These are phyloP conservation scores for Melitaea athalia DNA, from an alignment of 2,888 invertebrate genomes.

Conservation along the genomic window DNA sequence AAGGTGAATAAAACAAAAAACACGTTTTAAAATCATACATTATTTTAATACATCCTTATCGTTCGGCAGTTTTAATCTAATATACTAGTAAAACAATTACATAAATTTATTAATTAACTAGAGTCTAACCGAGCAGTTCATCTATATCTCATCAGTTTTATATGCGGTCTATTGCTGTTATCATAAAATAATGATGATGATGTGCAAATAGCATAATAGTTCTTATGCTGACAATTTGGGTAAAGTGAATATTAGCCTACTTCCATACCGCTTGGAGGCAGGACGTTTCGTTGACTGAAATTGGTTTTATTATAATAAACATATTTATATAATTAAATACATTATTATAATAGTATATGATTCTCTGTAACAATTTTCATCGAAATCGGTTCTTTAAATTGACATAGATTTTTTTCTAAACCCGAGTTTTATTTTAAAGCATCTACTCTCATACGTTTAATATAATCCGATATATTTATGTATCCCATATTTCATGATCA, in stretches of 20 bases:
- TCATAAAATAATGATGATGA: conserved; percentile 25
- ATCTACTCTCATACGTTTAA: too few relatives aligned
- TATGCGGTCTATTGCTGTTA: conserved; percentile 3
- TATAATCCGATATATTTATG: too few relatives aligned
- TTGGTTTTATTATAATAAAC: not conserved
- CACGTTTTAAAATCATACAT: conserved; percentile 12
- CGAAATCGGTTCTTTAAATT: too few relatives aligned
- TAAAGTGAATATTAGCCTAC: conserved; percentile 28
- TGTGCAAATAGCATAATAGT: conserved; percentile 27
- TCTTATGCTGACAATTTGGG: conserved; percentile 14
- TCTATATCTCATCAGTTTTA: not conserved
- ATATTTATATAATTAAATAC: not conserved
- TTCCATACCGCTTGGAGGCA: conserved; percentile 16
- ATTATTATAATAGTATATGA: too few relatives aligned
- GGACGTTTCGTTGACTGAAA: conserved; percentile 2
- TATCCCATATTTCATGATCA: too few relatives aligned
- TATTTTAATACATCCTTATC: not conserved
- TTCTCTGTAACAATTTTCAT: too few relatives aligned
- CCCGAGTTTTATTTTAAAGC: too few relatives aligned
- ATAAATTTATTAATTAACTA: too few relatives aligned
- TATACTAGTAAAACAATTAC: too few relatives aligned
- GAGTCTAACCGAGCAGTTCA: too few relatives aligned
- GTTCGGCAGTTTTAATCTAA: not conserved
- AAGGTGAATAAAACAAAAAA: conserved; percentile 8
- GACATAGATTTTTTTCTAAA: too few relatives aligned